Evolutionary conservation across 2,113 vertebrate species (phyloP).

Genomic region (Herpetotheres cachinnans): DNA sequence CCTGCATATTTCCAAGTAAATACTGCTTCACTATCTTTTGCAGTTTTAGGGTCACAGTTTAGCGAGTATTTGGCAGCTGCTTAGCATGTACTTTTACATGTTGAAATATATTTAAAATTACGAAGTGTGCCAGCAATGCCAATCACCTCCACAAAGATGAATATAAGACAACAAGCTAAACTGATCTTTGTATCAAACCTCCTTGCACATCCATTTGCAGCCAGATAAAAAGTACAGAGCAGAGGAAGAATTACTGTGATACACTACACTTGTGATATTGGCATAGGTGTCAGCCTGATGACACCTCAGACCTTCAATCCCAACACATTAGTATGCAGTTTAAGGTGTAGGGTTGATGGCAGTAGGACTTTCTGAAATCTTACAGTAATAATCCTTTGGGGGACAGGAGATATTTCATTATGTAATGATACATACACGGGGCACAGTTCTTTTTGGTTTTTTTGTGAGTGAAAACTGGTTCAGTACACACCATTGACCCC

Average conservation of each 20-base stretch:
- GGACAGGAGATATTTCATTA: not conserved
- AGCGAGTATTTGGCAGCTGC: not conserved
- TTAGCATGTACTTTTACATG: not conserved
- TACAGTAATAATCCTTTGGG: not conserved
- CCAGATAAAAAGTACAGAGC: not conserved
- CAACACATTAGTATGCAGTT: not conserved
- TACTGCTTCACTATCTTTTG: not conserved
- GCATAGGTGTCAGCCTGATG: not conserved
- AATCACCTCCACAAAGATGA: not conserved
- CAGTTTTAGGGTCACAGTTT: not conserved
- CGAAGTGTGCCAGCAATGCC: not conserved
- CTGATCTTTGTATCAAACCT: not conserved
- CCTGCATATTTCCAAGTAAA: not conserved
- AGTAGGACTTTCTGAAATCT: not conserved
- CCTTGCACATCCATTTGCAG: not conserved
- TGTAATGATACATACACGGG: accelerated
- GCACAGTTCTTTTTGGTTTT: not conserved
- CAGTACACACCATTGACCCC: accelerated
- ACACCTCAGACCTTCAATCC: not conserved
- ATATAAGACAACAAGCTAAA: not conserved
- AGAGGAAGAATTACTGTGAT: not conserved
- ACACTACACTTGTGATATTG: not conserved
- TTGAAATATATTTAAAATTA: not conserved
- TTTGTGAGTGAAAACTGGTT: not conserved
- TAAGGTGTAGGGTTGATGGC: accelerated